phyloP scores from a whole-genome alignment of 1,140 invertebrate species.

The Rhyzopertha dominica region DNA sequence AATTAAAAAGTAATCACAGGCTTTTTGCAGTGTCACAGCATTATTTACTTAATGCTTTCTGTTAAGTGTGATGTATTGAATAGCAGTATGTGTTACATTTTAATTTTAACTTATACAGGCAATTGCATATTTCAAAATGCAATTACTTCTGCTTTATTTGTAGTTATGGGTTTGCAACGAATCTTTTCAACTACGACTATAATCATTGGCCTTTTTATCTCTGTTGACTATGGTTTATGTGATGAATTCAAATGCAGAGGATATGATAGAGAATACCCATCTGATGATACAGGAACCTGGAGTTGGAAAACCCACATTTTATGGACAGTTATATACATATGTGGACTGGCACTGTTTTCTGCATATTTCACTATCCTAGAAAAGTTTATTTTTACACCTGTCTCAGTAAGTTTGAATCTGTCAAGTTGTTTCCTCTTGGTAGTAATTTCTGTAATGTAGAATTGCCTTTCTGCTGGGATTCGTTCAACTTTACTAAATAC shows the following conservation, averaged over 20 bases:
- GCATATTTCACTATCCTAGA: conserved; percentile 53
- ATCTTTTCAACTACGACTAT: conserved; percentile 56
- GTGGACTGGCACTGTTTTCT: conserved; percentile 50
- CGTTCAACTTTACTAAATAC: conserved; percentile 47
- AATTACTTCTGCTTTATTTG: conserved; percentile 26
- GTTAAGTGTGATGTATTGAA: too few relatives aligned
- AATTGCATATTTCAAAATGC: conserved; percentile 7
- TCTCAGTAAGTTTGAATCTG: too few relatives aligned
- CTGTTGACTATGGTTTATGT: conserved; percentile 58
- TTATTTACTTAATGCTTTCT: too few relatives aligned
- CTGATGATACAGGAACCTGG: conserved; percentile 45
- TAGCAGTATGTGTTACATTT: too few relatives aligned
- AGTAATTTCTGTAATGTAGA: conserved; percentile 17
- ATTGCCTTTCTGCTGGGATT: conserved; percentile 20
- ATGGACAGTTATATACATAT: conserved; percentile 55
- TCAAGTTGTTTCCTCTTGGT: too few relatives aligned
- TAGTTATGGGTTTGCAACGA: conserved; percentile 56
- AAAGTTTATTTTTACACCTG: conserved; percentile 21
- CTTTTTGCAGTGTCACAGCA: too few relatives aligned
- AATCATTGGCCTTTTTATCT: conserved; percentile 56
- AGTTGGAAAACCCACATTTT: conserved; percentile 50
- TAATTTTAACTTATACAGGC: too few relatives aligned
- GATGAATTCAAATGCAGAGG: conserved; percentile 59
- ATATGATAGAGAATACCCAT: conserved; percentile 42
- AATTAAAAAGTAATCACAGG: too few relatives aligned